Conservation (phyloP, 2,113 vertebrate genomes). For the Scytalopus superciliaris region DNA sequence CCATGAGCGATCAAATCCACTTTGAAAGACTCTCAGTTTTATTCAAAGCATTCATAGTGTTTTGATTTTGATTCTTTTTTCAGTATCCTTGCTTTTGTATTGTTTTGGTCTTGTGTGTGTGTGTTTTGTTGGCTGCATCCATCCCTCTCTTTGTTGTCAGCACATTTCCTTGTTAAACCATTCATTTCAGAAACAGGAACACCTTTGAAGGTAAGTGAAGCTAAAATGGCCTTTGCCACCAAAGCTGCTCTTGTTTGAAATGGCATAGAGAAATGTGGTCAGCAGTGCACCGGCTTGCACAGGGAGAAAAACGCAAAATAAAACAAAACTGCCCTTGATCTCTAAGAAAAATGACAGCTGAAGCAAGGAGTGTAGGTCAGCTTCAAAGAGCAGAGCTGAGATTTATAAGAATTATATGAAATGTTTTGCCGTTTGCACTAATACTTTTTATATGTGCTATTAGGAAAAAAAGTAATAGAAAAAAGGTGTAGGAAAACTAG, state of each 20-base stretch:
- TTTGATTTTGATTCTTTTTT: constrained; percentile 11
- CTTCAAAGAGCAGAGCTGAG: background rate
- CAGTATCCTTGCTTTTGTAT: constrained; percentile 26
- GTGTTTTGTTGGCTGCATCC: constrained; percentile 42
- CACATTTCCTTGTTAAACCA: constrained; percentile 54
- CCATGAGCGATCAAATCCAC: constrained; percentile 46
- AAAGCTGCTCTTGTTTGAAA: constrained; percentile 16
- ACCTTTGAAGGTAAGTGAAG: constrained; percentile 77
- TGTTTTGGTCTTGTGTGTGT: constrained; percentile 45
- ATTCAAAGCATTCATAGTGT: constrained; percentile 44
- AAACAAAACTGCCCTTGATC: background rate
- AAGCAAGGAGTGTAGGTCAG: background rate
- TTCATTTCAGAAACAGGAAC: constrained; percentile 69
- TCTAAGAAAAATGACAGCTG: background rate
- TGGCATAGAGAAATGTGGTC: background rate
- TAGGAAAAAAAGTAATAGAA: background rate
- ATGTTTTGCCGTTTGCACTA: constrained; percentile 13
- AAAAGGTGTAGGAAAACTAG: background rate
- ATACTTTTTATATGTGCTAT: background rate
- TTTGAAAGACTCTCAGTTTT: constrained; percentile 53
- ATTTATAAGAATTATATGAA: background rate
- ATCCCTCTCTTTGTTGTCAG: constrained; percentile 53
- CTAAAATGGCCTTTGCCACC: constrained; percentile 47
- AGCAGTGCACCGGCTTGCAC: background rate
- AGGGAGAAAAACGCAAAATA: background rate